Conservation (phyloP, 92 coral and sea anemone species). For the Virgularia gustaviana region DNA sequence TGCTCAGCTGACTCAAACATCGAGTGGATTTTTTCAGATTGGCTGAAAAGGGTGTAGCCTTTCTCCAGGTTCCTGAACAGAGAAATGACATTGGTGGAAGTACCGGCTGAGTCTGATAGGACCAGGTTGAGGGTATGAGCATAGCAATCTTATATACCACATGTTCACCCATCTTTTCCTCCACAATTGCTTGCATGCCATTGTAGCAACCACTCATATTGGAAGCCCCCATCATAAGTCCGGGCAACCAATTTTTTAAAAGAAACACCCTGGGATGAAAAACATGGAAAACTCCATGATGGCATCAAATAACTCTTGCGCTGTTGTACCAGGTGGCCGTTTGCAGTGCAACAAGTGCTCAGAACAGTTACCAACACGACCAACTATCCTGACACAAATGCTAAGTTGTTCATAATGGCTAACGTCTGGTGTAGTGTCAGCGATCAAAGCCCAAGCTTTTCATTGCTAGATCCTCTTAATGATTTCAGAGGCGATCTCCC, state of each 20-base stretch:
- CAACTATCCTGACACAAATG: neutral
- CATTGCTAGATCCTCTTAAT: neutral
- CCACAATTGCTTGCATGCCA: neutral
- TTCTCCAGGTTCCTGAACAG: too few relatives aligned
- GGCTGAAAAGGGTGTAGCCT: too few relatives aligned
- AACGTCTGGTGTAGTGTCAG: neutral
- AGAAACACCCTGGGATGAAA: too few relatives aligned
- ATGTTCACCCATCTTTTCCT: neutral
- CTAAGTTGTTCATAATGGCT: neutral
- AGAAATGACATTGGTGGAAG: too few relatives aligned
- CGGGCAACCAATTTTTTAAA: neutral
- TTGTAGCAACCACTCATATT: neutral
- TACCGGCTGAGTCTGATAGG: too few relatives aligned
- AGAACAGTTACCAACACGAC: constrained; percentile 6
- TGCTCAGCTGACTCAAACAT: too few relatives aligned
- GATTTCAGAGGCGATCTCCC: neutral
- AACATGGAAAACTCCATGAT: too few relatives aligned
- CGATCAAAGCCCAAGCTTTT: constrained; percentile 13
- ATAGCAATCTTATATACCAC: too few relatives aligned
- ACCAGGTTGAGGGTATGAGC: too few relatives aligned
- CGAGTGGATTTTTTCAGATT: neutral
- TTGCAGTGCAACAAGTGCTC: neutral
- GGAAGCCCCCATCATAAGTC: neutral
- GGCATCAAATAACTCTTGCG: constrained; percentile 37
- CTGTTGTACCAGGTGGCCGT: constrained; percentile 16